These are phyloP conservation scores for Gadopsis marmoratus DNA, from an alignment of 2,797 vertebrate genomes.

Conservation along the genomic window DNA sequence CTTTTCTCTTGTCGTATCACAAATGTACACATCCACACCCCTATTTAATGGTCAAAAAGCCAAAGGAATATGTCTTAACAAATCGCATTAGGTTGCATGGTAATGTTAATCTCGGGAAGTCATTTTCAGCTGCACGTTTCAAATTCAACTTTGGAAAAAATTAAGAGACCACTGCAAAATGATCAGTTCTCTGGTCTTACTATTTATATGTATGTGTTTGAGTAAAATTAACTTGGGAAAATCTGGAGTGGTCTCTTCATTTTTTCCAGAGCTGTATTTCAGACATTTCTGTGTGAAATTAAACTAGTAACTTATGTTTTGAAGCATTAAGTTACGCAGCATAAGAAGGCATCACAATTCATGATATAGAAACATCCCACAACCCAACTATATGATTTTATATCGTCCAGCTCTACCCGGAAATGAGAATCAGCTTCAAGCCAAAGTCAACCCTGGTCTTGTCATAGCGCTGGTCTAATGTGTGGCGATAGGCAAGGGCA, in stretches of 20 bases:
- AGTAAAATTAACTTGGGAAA: too few relatives aligned
- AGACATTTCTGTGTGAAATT: neutral
- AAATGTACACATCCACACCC: neutral
- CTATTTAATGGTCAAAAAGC: neutral
- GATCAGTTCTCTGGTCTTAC: too few relatives aligned
- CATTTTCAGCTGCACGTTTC: neutral
- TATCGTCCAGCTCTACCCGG: neutral
- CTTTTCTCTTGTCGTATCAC: neutral
- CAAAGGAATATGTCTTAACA: neutral
- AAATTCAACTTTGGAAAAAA: too few relatives aligned
- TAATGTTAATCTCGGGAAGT: neutral
- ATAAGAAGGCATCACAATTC: neutral
- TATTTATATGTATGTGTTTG: too few relatives aligned
- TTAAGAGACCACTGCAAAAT: too few relatives aligned
- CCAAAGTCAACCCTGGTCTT: neutral
- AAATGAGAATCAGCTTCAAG: conserved; percentile 12
- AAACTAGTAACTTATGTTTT: neutral
- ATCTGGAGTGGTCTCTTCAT: too few relatives aligned
- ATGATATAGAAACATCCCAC: neutral
- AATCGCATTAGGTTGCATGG: neutral
- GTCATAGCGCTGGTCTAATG: conserved; percentile 19
- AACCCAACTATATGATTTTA: neutral
- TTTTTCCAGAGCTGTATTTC: neutral
- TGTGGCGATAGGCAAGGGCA: conserved; percentile 9
- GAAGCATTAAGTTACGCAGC: neutral